These are phyloP conservation scores for Tridacna crocea DNA, from an alignment of 2,888 invertebrate genomes.

Conservation along the genomic window DNA sequence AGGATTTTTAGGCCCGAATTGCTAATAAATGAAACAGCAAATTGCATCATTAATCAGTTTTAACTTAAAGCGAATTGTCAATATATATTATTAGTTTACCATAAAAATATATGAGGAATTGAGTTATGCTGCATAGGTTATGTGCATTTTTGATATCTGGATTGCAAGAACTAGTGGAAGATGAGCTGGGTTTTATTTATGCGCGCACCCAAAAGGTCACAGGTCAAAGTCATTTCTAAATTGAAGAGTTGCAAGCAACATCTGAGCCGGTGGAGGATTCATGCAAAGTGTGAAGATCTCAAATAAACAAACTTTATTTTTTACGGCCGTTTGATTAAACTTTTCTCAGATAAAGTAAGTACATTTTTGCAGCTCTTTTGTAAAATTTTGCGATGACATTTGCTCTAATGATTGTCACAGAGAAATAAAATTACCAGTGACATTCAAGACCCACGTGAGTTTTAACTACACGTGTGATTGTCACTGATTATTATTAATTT, in stretches of 20 bases:
- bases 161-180: too few relatives aligned
- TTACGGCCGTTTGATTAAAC: background rate
- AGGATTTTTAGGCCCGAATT: slow-evolving; percentile 7
- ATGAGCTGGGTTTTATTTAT: slow-evolving; percentile 41
- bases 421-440: too few relatives aligned
- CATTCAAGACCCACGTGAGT: slow-evolving; percentile 7
- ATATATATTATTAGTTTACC: background rate
- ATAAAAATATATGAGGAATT: too few relatives aligned
- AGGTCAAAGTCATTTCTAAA: slow-evolving; percentile 56
- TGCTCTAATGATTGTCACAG: too few relatives aligned
- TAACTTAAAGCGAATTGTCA: background rate
- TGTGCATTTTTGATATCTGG: too few relatives aligned
- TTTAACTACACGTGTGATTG: slow-evolving; percentile 13
- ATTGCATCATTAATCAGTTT: slow-evolving; percentile 42
- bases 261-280: slow-evolving; percentile 8
- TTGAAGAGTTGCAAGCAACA: slow-evolving; percentile 48
- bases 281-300: background rate
- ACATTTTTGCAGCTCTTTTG: background rate
- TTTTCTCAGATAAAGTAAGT: background rate
- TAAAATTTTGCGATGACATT: background rate
- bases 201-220: slow-evolving; percentile 49
- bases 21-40: slow-evolving; percentile 34
- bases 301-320: background rate
- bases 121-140: too few relatives aligned
- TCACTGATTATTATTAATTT: too few relatives aligned